Evolutionary conservation across 2,797 vertebrate genomes (phyloP), one percentile per base, ranked within the genome.

Genomic region (Poeciliopsis presidionis): DNA sequence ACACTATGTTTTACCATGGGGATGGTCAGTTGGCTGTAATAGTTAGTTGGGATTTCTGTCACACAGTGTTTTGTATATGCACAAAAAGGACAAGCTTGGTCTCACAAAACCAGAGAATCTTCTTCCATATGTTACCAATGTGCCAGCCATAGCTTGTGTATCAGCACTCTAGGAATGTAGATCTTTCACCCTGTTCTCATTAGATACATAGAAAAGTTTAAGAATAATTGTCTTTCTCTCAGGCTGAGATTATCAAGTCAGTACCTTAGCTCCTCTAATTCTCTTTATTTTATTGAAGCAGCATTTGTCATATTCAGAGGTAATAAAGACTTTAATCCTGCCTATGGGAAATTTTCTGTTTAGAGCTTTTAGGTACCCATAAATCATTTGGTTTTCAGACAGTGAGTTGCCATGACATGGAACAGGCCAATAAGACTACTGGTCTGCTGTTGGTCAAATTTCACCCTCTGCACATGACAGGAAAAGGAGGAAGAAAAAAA

Each of bases 111-210:
- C 11, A 43, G 22, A 45, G 8, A 6, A 45, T 70, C 22, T 41
- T 70, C 22, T 25, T n/a, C 39, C 22, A 43, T 6, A 1, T n/a
- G 22, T 70, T 70, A 45, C 1, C 25, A n/a, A 18, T 46, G 39
- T 6, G 11, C 39, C 22, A 9, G 25, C 12, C 9, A 43, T 43
- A n/a, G 41, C 6, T 70, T 28, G 22, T 6, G 41, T 91, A 88
- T 86, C 88, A 93, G 92, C 93, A 93, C 93, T 93, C 16, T 0
- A 92, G 93, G 94, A 96, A 96, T 95, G 91, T 76, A 78, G 88
- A 89, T 87, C 87, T 82, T 82, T 87, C 2, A 20, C 82, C 71
- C 75, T 81, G 86, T 83, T 84, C 89, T 91, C 87, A 88, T 93
- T 90, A 89, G 86, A 76, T 85, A 74, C 72, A 82, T 74, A 73